Evolutionary conservation across 2,797 vertebrate species (phyloP).

Genomic region (Etheostoma perlongum): DNA sequence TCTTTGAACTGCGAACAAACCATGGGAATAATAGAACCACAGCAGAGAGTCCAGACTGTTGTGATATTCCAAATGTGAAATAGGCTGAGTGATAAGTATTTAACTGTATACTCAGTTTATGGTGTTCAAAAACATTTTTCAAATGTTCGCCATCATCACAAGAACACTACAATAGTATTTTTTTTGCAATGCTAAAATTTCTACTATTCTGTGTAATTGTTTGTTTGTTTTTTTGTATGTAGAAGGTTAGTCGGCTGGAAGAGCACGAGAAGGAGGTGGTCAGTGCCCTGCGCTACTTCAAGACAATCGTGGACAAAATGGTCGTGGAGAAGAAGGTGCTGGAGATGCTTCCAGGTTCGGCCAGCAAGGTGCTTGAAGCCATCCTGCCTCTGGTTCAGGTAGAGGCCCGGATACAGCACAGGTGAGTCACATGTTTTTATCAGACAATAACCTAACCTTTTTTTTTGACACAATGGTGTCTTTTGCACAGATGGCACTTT

Average conservation of each 20-base stretch:
- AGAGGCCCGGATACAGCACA: conserved; percentile 93
- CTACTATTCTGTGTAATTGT: neutral
- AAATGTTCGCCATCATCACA: neutral
- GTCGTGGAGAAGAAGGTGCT: conserved; percentile 96
- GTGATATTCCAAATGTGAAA: neutral
- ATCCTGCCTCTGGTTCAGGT: conserved; percentile 94
- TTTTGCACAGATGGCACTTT: neutral
- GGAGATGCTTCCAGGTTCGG: conserved; percentile 98
- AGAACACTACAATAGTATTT: neutral
- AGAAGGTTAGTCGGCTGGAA: conserved; percentile 95
- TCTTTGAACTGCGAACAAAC: conserved; percentile 43
- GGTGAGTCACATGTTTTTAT: conserved; percentile 79
- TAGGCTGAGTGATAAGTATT: conserved; percentile 1
- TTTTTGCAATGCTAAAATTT: neutral
- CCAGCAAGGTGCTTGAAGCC: conserved; percentile 97
- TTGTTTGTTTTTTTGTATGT: conserved; percentile 37
- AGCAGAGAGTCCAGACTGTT: conserved; percentile 14
- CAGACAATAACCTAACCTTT: too few relatives aligned
- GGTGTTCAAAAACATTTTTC: conserved; percentile 6
- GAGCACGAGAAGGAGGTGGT: conserved; percentile 99
- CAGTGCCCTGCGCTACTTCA: conserved; percentile 96
- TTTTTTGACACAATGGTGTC: neutral
- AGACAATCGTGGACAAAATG: conserved; percentile 99
- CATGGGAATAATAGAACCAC: conserved; percentile 23
- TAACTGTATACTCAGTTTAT: neutral